phyloP scores from a whole-genome alignment of 2,797 vertebrate genomes.

The Gallinago nigripennis region DNA sequence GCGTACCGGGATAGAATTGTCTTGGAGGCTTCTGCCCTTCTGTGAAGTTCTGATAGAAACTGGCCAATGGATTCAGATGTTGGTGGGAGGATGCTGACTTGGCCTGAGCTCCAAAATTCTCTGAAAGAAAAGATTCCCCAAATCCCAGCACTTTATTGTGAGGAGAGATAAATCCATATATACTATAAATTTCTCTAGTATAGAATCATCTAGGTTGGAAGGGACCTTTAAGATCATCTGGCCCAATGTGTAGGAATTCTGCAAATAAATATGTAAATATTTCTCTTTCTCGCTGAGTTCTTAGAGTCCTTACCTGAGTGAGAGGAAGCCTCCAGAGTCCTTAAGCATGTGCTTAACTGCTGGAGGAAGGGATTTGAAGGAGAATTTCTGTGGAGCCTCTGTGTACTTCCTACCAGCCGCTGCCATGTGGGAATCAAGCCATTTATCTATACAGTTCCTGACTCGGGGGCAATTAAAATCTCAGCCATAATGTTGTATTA shows the following conservation, averaged over 20 bases:
- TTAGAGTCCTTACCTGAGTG: neutral
- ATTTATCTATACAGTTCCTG: conserved; percentile 44
- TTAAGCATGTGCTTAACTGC: neutral
- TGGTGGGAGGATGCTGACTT: neutral
- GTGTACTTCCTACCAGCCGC: neutral
- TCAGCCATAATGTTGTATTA: conserved; percentile 54
- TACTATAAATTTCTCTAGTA: neutral
- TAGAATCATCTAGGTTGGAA: too few relatives aligned
- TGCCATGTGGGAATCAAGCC: conserved; percentile 33
- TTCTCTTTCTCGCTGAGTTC: neutral
- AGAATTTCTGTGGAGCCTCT: neutral
- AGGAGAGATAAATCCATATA: neutral
- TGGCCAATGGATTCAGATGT: neutral
- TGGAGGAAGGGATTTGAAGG: neutral
- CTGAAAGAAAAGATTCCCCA: neutral
- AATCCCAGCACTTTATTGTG: neutral
- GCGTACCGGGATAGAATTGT: neutral
- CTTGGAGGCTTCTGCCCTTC: neutral
- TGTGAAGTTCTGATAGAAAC: neutral
- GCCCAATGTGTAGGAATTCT: neutral
- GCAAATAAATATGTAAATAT: neutral
- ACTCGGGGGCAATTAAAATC: conserved; percentile 63
- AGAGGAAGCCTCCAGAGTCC: neutral
- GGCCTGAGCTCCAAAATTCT: neutral
- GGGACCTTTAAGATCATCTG: too few relatives aligned